Conservation (phyloP, 2,797 vertebrate species). For the Luscinia luscinia region DNA sequence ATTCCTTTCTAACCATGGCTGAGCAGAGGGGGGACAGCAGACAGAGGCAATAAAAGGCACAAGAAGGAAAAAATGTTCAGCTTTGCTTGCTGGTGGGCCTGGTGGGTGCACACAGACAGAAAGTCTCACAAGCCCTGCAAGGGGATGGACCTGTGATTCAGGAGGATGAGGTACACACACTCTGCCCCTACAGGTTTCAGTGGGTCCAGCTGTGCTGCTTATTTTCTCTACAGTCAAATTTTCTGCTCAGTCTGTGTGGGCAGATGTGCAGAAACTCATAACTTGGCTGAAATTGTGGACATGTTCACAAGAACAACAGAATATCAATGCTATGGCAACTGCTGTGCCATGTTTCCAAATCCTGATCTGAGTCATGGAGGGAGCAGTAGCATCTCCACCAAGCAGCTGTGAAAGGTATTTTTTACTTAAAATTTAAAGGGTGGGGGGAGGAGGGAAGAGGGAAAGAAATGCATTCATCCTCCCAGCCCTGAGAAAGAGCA, state of each 20-base stretch:
- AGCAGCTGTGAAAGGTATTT: conserved; percentile 3
- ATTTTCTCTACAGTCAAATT: background rate
- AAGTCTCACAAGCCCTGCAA: background rate
- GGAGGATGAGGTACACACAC: fast-evolving
- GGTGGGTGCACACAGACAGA: background rate
- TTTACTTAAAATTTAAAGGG: background rate
- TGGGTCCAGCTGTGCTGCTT: background rate
- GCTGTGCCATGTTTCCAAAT: background rate
- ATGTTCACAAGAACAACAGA: background rate
- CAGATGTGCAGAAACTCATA: background rate
- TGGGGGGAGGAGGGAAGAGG: fast-evolving
- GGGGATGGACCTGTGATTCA: background rate
- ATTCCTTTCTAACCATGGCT: background rate
- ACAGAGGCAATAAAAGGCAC: background rate
- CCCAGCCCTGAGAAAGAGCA: background rate
- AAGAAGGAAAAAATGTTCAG: background rate
- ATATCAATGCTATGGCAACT: background rate
- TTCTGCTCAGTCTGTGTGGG: background rate
- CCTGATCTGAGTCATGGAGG: background rate
- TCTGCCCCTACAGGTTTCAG: background rate
- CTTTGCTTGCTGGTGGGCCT: background rate
- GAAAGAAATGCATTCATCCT: background rate
- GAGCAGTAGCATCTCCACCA: conserved; percentile 1
- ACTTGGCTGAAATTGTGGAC: background rate
- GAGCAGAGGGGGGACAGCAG: background rate